Conservation (phyloP, 1,140 invertebrate species). For the Sitodiplosis mosellana region DNA sequence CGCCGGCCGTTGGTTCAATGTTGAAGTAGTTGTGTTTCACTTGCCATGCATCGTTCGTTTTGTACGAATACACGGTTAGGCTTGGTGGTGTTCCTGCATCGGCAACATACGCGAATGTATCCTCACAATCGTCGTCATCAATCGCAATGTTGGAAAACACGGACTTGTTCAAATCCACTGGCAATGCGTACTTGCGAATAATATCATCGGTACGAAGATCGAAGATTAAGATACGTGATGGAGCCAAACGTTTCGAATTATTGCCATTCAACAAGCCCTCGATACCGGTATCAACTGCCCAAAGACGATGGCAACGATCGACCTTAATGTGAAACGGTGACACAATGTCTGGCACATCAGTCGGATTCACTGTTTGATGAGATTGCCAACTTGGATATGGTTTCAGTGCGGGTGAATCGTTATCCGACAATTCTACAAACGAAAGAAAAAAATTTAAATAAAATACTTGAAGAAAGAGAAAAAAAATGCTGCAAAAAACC, state of each 20-base stretch:
- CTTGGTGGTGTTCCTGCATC: slow-evolving; percentile 40
- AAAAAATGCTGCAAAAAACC: background rate
- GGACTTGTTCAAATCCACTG: slow-evolving; percentile 44
- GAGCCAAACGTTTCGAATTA: slow-evolving; percentile 24
- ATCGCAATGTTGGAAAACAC: slow-evolving; percentile 59
- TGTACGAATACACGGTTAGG: slow-evolving; percentile 51
- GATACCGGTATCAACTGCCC: slow-evolving; percentile 56
- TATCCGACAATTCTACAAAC: slow-evolving; percentile 33
- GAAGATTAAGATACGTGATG: slow-evolving; percentile 46
- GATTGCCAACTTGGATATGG: slow-evolving; percentile 60
- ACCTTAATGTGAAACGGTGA: slow-evolving; percentile 52
- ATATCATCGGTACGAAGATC: slow-evolving; percentile 51
- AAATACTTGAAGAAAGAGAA: no score
- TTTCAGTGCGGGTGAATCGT: slow-evolving; percentile 41
- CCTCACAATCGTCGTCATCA: slow-evolving; percentile 45
- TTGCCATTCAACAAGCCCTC: slow-evolving; percentile 33
- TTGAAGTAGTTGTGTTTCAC: slow-evolving; percentile 51
- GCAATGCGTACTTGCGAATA: slow-evolving; percentile 39
- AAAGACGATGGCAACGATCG: slow-evolving; percentile 52
- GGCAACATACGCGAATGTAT: slow-evolving; percentile 42
- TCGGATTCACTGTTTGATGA: slow-evolving; percentile 29
- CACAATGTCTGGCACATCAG: slow-evolving; percentile 41
- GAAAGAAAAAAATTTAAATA: background rate
- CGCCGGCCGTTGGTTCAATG: slow-evolving; percentile 43
- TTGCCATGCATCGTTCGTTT: slow-evolving; percentile 42